These are phyloP conservation scores for Pipra filicauda DNA, from an alignment of 2,113 vertebrate species.

Conservation along the genomic window DNA sequence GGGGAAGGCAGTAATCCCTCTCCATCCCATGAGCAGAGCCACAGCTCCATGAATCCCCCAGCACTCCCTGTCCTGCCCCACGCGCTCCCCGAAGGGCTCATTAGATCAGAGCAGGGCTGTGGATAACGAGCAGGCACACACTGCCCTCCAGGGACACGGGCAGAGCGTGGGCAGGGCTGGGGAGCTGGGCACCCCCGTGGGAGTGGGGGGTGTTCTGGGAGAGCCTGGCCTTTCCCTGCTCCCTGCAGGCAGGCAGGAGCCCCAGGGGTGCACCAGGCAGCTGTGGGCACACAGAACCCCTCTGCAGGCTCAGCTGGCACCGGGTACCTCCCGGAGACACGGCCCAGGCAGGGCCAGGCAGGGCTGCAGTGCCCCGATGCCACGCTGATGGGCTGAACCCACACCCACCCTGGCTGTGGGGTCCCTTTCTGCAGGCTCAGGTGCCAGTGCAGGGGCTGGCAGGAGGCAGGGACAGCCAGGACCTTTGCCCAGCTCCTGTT, in stretches of 20 bases:
- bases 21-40: accelerated
- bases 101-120: not conserved
- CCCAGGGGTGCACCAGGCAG: not conserved
- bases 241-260: not conserved
- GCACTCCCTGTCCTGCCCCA: not conserved
- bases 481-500: not conserved
- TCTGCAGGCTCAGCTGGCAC: not conserved
- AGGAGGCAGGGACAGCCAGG: not conserved
- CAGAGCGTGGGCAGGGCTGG: not conserved
- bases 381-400: not conserved
- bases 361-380: not conserved
- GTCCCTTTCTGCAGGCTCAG: not conserved
- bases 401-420: accelerated
- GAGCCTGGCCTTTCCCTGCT: not conserved
- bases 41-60: not conserved
- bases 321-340: accelerated
- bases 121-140: not conserved
- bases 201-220: accelerated
- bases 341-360: not conserved
- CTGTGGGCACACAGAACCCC: not conserved
- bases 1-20: not conserved
- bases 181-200: not conserved
- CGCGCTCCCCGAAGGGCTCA: not conserved
- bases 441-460: not conserved
- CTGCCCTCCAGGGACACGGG: not conserved